phyloP scores from a whole-genome alignment of 2,797 vertebrate species.

The Gobio occitaniae region DNA sequence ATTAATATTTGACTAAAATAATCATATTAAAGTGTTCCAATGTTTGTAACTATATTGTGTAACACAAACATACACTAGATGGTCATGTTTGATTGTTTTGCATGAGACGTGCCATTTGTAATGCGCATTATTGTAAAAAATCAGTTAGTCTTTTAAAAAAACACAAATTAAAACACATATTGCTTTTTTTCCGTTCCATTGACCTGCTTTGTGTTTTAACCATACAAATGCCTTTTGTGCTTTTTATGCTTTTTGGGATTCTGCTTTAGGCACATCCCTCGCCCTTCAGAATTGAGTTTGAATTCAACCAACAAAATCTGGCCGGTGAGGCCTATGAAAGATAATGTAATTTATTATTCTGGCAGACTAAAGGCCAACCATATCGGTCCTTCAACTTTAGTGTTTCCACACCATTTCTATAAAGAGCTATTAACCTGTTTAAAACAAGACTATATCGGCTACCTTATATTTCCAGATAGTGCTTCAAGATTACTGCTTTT shows the following conservation, averaged over 20 bases:
- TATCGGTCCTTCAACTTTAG: constrained; percentile 44
- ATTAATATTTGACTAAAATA: no score
- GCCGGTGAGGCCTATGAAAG: constrained; percentile 29
- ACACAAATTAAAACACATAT: background rate
- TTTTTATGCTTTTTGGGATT: background rate
- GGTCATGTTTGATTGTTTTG: background rate
- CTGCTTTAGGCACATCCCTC: background rate
- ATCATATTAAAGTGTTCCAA: background rate
- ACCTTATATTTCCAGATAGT: constrained; percentile 46
- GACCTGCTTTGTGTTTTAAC: background rate
- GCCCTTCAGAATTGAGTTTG: constrained; percentile 43
- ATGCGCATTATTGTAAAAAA: background rate
- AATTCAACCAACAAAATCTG: constrained; percentile 35
- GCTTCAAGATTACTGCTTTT: constrained; percentile 36
- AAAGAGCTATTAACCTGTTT: constrained; percentile 59
- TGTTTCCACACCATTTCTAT: constrained; percentile 57
- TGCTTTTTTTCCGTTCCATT: background rate
- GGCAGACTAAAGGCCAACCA: constrained; percentile 47
- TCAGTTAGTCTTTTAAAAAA: background rate
- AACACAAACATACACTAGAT: background rate
- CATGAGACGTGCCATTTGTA: fast-evolving
- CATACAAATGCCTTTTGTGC: background rate
- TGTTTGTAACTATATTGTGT: background rate
- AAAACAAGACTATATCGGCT: constrained; percentile 19
- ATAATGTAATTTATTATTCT: constrained; percentile 52